Base-by-base conservation (phyloP, 2,888 invertebrate genomes). In the Glyphotaelius pellucidus region DNA sequence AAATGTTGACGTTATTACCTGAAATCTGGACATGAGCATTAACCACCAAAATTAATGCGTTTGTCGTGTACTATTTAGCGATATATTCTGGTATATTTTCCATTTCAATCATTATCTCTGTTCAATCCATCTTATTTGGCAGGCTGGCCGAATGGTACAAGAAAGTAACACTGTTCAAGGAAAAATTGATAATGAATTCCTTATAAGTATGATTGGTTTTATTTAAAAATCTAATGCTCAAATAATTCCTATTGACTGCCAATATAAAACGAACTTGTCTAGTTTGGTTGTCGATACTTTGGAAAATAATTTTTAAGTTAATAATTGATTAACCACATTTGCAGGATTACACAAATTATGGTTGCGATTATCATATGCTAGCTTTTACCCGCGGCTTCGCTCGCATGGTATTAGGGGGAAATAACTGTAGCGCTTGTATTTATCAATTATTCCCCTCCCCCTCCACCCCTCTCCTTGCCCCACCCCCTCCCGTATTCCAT, bases 31-130 rank as follows among this genome's bases (percentile, higher is more conserved):
- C 88, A 67, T 12, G 32, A 67, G 79, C 31, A 67, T 88, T 88
- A 88, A 88, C 52, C 67, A 87, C 87, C 67, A 35, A 30, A 52
- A 87, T 87, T 87, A 88, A 88, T 88, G 88, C 79, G 88, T 79
- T 88, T 88, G 88, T 88, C 88, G 67, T 88, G 79, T 88, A 67
- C 67, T 67, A 88, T 79, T 88, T 88, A 79, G 67, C 79, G 35
- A 88, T 79, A 79, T 31, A 25, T 79, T 67, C 31, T 32, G 5
- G n/a, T 32, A 84, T 35, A 38, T 32, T 84, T 84, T 84, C 38
- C 38, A 52, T 42, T 42, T 86, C 86, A 42, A 25, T 86, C 42
- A 42, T 42, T 42, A 86, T 86, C 47, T 47, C 30, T 30, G n/a
- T 47, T 86, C 86, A 14, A 86, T 86, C 86, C 38, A 86, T 86